Percentiles rank a stretch among this genome's conserved stretches.
Evolutionary conservation across 2,888 invertebrate genomes (phyloP).

Genomic region (Rotaria sp.): DNA sequence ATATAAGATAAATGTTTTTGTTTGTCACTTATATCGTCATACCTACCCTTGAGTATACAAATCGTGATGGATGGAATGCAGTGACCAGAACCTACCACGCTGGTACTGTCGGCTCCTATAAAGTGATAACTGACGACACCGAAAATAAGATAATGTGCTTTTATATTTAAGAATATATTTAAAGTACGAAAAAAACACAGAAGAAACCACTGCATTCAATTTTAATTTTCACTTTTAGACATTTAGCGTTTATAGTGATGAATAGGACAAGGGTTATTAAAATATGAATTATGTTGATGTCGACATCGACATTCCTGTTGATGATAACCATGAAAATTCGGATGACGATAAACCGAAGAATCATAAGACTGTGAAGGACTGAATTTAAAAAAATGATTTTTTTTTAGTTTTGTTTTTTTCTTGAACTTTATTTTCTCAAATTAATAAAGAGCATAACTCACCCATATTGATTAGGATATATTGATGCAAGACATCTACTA

Average conservation of each 20-base stretch:
- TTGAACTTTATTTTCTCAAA: not conserved
- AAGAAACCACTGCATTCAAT: not conserved
- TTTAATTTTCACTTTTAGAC: not conserved
- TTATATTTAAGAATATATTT: not conserved
- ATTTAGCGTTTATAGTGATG: not conserved
- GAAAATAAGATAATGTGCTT: not conserved
- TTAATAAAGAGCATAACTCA: not conserved
- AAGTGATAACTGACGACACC: slow-evolving; percentile 14
- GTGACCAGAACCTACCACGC: not conserved
- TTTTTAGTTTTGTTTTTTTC: not conserved
- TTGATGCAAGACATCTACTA: slow-evolving; percentile 31
- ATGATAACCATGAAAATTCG: not conserved
- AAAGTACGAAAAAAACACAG: not conserved
- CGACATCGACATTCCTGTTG: not conserved
- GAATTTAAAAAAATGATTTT: not conserved
- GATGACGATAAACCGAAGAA: not conserved
- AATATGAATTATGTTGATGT: not conserved
- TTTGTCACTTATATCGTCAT: not conserved
- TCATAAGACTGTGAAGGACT: not conserved
- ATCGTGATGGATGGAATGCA: not conserved
- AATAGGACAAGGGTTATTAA: not conserved
- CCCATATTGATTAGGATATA: not conserved
- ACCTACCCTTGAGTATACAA: not conserved
- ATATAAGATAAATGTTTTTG: not conserved
- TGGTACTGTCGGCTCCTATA: slow-evolving; percentile 8